phyloP scores from a whole-genome alignment of 2,113 vertebrate genomes.

The Sinocyclocheilus anshuiensis region DNA sequence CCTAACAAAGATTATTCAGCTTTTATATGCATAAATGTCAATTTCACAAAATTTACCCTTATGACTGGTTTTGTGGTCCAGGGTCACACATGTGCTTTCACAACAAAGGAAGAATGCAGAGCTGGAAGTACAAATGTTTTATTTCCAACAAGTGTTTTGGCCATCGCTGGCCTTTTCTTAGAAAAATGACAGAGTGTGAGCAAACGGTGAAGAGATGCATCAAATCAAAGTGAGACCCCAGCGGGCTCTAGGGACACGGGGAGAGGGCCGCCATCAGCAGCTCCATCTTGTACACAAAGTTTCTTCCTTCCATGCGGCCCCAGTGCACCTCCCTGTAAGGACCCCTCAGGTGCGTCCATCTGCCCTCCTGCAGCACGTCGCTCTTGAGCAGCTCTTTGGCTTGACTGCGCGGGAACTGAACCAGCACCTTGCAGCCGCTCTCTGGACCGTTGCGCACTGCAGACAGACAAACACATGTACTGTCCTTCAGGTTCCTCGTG shows the following conservation, averaged over 20 bases:
- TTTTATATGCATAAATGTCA: no score
- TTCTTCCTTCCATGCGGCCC: conserved; percentile 96
- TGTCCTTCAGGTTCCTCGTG: neutral
- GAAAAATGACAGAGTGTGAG: neutral
- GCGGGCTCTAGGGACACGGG: conserved; percentile 73
- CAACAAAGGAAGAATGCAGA: neutral
- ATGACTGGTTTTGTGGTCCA: no score
- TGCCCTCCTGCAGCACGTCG: conserved; percentile 89
- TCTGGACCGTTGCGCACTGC: conserved; percentile 94
- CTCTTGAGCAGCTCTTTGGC: conserved; percentile 92
- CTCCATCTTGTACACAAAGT: conserved; percentile 99
- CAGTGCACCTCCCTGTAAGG: conserved; percentile 92
- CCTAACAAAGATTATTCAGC: no score
- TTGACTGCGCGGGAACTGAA: conserved; percentile 91
- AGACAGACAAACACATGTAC: neutral
- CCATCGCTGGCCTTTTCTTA: neutral
- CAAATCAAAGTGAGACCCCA: neutral
- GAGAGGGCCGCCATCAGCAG: conserved; percentile 95
- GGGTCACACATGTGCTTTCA: neutral
- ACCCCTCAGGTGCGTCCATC: conserved; percentile 93
- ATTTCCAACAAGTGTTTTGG: neutral
- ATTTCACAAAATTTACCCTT: no score
- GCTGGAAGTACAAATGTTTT: neutral
- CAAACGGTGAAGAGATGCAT: neutral
- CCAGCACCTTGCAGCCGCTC: conserved; percentile 92